Evolutionary conservation across 2,113 vertebrate genomes (phyloP).

Genomic region (Xyliphius kryptos): DNA sequence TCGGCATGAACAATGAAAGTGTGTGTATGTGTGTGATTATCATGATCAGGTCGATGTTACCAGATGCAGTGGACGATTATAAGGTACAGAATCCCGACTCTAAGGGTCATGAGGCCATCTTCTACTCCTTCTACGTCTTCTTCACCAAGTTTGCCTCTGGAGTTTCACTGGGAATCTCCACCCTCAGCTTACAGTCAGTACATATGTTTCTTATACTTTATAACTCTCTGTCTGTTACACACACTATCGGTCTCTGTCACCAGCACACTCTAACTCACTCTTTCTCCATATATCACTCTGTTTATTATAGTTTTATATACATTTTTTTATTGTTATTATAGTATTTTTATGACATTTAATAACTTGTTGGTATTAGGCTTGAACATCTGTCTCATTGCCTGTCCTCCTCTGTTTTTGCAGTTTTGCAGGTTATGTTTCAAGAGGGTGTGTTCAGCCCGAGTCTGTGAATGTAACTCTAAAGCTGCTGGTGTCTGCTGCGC

Average conservation of each 20-base stretch:
- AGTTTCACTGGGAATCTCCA: slow-evolving; percentile 85
- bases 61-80: slow-evolving; percentile 89
- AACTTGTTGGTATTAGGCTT: no score
- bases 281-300: no score
- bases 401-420: slow-evolving; percentile 51
- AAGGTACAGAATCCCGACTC: slow-evolving; percentile 76
- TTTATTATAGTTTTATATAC: no score
- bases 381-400: background rate
- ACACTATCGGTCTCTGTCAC: no score
- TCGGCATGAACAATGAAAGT: background rate
- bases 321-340: no score
- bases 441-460: slow-evolving; percentile 71
- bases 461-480: slow-evolving; percentile 78
- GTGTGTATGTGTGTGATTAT: slow-evolving; percentile 6
- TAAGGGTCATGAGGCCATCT: slow-evolving; percentile 80
- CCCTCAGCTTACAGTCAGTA: slow-evolving; percentile 85
- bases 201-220: background rate
- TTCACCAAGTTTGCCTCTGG: slow-evolving; percentile 93
- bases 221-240: background rate
- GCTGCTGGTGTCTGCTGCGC: slow-evolving; percentile 77
- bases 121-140: no score
- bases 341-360: no score
- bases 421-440: slow-evolving; percentile 80
- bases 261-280: no score
- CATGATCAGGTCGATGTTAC: slow-evolving; percentile 89